Percentiles rank a stretch among this genome's conserved stretches.
Conservation (phyloP, 2,888 invertebrate species). For the Abrostola triplasia region DNA sequence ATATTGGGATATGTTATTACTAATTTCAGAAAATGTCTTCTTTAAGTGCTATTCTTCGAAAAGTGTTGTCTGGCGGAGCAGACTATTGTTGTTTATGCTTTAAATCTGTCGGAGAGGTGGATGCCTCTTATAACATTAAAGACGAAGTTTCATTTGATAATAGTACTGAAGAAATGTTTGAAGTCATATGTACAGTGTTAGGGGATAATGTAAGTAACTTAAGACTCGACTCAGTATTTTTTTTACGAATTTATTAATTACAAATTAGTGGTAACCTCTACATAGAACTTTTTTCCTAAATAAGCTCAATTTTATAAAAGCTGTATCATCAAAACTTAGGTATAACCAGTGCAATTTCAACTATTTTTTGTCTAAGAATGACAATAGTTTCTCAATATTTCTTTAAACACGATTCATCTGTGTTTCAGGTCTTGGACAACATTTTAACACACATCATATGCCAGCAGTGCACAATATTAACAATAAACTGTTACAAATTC, state of each 20-base stretch:
- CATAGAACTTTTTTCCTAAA: no score
- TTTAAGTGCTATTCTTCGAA: slow-evolving; percentile 21
- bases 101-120: slow-evolving; percentile 18
- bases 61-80: slow-evolving; percentile 29
- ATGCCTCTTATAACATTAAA: slow-evolving; percentile 22
- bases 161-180: slow-evolving; percentile 21
- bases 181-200: slow-evolving; percentile 43
- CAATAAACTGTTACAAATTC: slow-evolving; percentile 58
- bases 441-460: slow-evolving; percentile 50
- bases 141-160: slow-evolving; percentile 49
- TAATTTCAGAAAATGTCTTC: slow-evolving; percentile 26
- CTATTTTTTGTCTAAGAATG: no score
- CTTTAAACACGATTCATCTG: background rate
- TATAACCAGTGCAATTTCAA: no score
- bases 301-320: no score
- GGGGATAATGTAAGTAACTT: slow-evolving; percentile 49
- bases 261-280: no score
- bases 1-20: no score
- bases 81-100: slow-evolving; percentile 54
- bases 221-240: no score
- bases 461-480: slow-evolving; percentile 44
- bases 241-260: no score
- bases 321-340: no score
- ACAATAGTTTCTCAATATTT: no score
- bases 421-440: slow-evolving; percentile 53